Evolutionary conservation across 2,797 vertebrate species (phyloP), one percentile per base, ranked within the genome.

Genomic region (Aplochiton taeniatus): DNA sequence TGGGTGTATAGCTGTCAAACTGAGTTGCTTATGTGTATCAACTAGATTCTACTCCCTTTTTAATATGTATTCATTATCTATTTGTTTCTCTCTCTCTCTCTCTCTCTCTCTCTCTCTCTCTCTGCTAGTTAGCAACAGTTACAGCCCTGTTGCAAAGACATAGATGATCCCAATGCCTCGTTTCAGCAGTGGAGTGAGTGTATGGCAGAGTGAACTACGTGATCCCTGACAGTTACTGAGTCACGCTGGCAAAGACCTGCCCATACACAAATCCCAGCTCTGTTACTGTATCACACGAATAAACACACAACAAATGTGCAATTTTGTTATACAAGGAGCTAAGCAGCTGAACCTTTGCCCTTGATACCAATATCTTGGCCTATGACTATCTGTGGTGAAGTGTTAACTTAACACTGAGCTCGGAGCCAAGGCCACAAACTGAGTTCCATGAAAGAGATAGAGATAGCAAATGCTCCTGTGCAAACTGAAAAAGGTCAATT

Each of bases 301-400:
- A 8, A 18, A 42, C 42, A 11, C 14, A 41, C 14, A 54, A 31
- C 11, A 41, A 42, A 42, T 17, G 16, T 8, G 20, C 11, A n/a
- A 9, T 31, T 42, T 41, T 42, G 14, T 43, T 19, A 16, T 52
- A 17, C 31, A 18, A 16, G 8, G 17, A 11, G 13, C 11, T 19
- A 43, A 55, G 57, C 16, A 58, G 17, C 53, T 20, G 8, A 12
- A 54, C 58, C 11, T 52, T 53, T 53, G 56, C 19, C 78, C 76
- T 78, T 82, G 80, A 74, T 56, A 16, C 50, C 11, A 55, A 51
- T 72, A 54, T 73, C 13, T 14, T n/a, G 13, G 59, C 64, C 43
- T 42, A 17, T 14, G 42, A 4, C 53, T 76, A 76, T 78, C 69
- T 49, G 53, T 12, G n/a, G 12, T 58, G 48, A 9, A 7, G 10